Base-by-base conservation (phyloP, 2,888 invertebrate species). In the Pyrgus malvae region DNA sequence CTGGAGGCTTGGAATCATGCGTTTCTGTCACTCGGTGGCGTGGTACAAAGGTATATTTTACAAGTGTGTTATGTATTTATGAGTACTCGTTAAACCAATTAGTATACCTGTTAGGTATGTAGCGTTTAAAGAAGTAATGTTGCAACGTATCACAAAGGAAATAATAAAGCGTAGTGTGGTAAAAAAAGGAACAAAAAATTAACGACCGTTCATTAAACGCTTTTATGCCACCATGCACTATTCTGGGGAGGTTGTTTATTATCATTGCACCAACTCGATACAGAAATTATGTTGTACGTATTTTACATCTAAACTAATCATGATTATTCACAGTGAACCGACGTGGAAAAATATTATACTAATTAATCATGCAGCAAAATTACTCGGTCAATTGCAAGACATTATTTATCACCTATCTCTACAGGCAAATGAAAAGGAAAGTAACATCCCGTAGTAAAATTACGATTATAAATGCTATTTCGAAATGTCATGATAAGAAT, bases 21-120 rank as follows among this genome's bases (percentile, higher is more conserved):
- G 88, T 76, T 81, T 88, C 87, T 78, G 85, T 90, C 89, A 90
- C 90, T 89, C 90, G 90, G 90, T 90, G 90, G 90, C 90, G 89
- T 90, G 90, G 89, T 87, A 81, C 80, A 77, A 80, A 81, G 82
- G 69, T 77, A 71, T 79, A 83, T 79, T 79, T 74, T 83, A 87
- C 83, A 83, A 81, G 87, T 88, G 85, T 85, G 68, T 67, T 70
- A 84, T 83, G 84, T 85, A 70, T 67, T 76, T 62, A 80, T 83
- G 82, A 74, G 68, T 77, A 82, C 75, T 77, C 78, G 69, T 65
- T 58, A 59, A 61, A 61, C 68, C 64, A 68, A 67, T 67, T 61
- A 51, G 61, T 31, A 58, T 62, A 62, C 64, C 67, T 67, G 57
- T 49, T 46, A 60, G 55, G 48, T 53, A 57, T 49, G 58, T 58